Percentiles rank a stretch among this genome's conserved stretches.
phyloP scores from a whole-genome alignment of 2,888 invertebrate species.

The Lasioglossum marginatum region DNA sequence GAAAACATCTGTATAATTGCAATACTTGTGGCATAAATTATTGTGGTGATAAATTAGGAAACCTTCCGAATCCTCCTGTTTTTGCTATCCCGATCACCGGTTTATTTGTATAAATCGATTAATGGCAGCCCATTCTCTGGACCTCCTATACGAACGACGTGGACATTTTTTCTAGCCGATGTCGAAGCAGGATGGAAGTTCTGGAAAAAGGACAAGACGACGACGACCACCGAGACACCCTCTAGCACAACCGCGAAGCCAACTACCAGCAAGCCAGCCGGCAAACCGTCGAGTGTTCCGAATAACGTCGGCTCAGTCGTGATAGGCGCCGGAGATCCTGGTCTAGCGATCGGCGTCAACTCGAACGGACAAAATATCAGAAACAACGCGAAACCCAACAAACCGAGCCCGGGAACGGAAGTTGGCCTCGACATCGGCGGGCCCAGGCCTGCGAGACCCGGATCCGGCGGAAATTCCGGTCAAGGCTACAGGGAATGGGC shows the following conservation, averaged over 20 bases:
- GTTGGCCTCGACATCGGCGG: conserved; percentile 76
- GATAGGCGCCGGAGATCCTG: conserved; percentile 75
- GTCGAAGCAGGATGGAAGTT: conserved; percentile 81
- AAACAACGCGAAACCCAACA: conserved; percentile 69
- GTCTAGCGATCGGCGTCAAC: conserved; percentile 76
- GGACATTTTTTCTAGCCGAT: conserved; percentile 53
- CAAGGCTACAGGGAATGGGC: conserved; percentile 80
- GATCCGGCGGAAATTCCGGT: conserved; percentile 67
- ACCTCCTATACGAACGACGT: background rate
- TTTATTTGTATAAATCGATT: too few relatives aligned
- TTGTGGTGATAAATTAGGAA: background rate
- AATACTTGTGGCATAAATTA: too few relatives aligned
- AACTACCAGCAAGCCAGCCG: conserved; percentile 32
- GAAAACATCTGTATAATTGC: too few relatives aligned
- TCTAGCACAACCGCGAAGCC: conserved; percentile 37
- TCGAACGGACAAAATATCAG: conserved; percentile 70
- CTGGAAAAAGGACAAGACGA: conserved; percentile 76
- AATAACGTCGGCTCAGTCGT: conserved; percentile 69
- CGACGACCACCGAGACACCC: conserved; percentile 32
- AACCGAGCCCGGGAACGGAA: conserved; percentile 80
- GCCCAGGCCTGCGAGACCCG: conserved; percentile 70
- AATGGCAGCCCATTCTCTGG: background rate
- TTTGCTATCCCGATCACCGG: background rate
- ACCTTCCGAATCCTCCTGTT: background rate
- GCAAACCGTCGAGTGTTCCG: conserved; percentile 20